Conservation (phyloP, 2,888 invertebrate species). For the Electrophaes corylata region DNA sequence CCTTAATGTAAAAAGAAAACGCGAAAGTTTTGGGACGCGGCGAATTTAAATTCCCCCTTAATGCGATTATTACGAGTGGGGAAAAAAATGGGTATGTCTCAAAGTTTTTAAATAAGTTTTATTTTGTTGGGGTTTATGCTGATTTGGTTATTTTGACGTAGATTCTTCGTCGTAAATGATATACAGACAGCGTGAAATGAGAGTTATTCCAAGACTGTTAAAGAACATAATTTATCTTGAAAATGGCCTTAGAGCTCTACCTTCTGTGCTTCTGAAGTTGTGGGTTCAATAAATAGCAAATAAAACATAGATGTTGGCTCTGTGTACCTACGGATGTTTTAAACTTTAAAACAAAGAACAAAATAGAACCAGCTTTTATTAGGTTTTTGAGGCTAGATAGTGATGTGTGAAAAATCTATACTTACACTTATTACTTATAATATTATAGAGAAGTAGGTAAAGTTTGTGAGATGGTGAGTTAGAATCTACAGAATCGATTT, state of each 20-base stretch:
- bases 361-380: no score
- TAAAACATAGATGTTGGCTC: no score
- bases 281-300: no score
- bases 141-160: conserved; percentile 30
- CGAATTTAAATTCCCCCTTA: conserved; percentile 74
- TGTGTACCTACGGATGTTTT: no score
- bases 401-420: no score
- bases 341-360: no score
- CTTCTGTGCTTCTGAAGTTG: no score
- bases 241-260: not conserved
- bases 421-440: no score
- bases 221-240: conserved; percentile 7
- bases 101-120: conserved; percentile 39
- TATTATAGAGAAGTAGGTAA: no score
- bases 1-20: conserved; percentile 82
- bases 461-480: no score
- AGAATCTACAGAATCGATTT: no score
- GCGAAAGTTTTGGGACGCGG: conserved; percentile 70
- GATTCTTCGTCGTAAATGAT: conserved; percentile 13
- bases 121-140: conserved; percentile 39
- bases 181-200: conserved; percentile 14
- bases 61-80: conserved; percentile 83
- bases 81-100: conserved; percentile 57
- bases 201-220: conserved; percentile 11
- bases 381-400: no score